Evolutionary conservation across 2,888 invertebrate genomes (phyloP).

Genomic region (Cyaniris semiargus): DNA sequence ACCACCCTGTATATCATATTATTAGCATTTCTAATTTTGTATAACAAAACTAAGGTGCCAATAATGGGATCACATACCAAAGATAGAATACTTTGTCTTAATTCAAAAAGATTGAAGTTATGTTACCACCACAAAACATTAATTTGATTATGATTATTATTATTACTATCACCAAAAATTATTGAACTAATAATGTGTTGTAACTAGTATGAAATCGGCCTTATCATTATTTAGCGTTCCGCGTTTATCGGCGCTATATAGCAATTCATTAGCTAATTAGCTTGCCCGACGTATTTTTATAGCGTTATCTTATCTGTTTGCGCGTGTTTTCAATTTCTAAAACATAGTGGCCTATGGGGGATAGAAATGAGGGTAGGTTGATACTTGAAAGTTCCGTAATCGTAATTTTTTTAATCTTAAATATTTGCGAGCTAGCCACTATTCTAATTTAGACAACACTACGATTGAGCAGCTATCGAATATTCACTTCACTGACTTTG

Average conservation of each 20-base stretch:
- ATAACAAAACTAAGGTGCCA: no score
- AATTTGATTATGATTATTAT: background rate
- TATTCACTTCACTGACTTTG: no score
- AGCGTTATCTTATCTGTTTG: background rate
- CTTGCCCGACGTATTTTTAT: background rate
- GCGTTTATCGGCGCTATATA: background rate
- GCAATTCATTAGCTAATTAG: background rate
- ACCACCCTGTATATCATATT: no score
- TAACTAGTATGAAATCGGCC: background rate
- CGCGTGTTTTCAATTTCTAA: background rate
- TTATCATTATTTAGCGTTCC: background rate
- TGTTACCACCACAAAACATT: background rate
- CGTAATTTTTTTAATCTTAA: background rate
- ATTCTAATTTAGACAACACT: no score
- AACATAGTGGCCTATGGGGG: background rate
- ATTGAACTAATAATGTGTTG: background rate
- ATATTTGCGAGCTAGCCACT: no score
- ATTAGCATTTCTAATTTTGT: no score
- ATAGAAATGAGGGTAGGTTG: no score
- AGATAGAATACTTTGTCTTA: background rate
- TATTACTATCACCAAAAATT: background rate
- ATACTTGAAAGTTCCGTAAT: no score
- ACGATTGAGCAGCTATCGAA: no score
- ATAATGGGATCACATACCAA: no score
- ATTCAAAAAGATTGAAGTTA: background rate